phyloP scores from a whole-genome alignment of 2,797 vertebrate species.

The Parauchenoglanis ngamensis region DNA sequence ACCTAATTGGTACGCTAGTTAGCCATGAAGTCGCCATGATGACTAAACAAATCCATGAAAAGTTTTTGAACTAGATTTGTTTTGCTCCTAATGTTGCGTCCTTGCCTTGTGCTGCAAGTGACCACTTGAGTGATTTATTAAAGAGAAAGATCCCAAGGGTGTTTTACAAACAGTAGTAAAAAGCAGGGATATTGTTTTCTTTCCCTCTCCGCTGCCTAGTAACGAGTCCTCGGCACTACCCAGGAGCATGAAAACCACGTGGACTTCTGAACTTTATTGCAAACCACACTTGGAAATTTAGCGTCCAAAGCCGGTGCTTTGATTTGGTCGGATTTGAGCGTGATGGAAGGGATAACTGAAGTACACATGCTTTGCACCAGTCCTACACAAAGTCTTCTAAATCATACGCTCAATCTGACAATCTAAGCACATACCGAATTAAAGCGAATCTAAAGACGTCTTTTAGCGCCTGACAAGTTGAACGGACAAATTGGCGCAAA shows the following conservation, averaged over 20 bases:
- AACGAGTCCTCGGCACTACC: conserved; percentile 14
- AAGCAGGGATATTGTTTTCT: neutral
- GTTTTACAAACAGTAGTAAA: neutral
- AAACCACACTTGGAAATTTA: neutral
- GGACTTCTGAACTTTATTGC: conserved; percentile 24
- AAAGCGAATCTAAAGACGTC: neutral
- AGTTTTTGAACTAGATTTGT: neutral
- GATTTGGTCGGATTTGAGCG: neutral
- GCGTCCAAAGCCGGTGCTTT: neutral
- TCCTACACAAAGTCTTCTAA: neutral
- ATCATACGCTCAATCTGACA: neutral
- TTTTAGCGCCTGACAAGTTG: neutral
- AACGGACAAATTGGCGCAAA: neutral
- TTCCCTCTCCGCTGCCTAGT: conserved; percentile 18
- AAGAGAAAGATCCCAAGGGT: neutral
- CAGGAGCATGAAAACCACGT: neutral
- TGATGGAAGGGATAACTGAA: neutral
- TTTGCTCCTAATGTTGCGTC: neutral
- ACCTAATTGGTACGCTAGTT: neutral
- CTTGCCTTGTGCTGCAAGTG: neutral
- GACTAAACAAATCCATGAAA: neutral
- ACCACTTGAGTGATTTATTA: neutral
- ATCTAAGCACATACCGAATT: neutral
- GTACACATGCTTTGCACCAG: neutral
- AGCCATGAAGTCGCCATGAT: neutral